A percentile compares a stretch with the other conserved stretches of the same genome.
These are phyloP conservation scores for Geococcyx californianus DNA, from an alignment of 2,113 vertebrate species.

Conservation along the genomic window DNA sequence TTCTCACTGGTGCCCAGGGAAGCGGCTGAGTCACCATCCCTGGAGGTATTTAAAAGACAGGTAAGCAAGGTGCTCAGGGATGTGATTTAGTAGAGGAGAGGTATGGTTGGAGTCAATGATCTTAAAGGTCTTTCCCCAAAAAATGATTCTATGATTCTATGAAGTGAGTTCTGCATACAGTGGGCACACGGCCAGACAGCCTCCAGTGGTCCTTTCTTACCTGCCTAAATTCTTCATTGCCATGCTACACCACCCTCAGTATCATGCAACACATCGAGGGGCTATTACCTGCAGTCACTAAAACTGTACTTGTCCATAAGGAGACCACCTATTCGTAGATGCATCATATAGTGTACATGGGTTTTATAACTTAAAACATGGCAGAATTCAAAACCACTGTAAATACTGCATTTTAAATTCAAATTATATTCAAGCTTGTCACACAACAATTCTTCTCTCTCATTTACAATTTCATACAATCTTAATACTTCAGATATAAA, in stretches of 20 bases:
- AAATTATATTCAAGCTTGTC: not conserved
- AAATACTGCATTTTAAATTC: not conserved
- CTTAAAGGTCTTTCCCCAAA: too few species aligned
- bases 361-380: not conserved
- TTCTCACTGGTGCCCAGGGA: too few species aligned
- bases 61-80: too few species aligned
- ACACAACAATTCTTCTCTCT: not conserved
- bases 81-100: too few species aligned
- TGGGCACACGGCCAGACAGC: not conserved
- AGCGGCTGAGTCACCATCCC: too few species aligned
- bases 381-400: not conserved
- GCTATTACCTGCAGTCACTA: not conserved
- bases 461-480: not conserved
- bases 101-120: too few species aligned
- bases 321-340: not conserved
- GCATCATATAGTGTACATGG: rapidly evolving
- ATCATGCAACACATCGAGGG: not conserved
- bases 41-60: too few species aligned
- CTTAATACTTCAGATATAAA: not conserved
- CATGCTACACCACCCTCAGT: not conserved
- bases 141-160: too few species aligned
- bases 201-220: not conserved
- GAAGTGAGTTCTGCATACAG: not conserved
- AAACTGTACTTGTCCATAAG: not conserved
- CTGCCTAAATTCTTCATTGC: not conserved